Percentiles rank a stretch among this genome's conserved stretches.
These are phyloP conservation scores for Anguilla megastoma DNA, from an alignment of 2,797 vertebrate genomes.

Conservation along the genomic window DNA sequence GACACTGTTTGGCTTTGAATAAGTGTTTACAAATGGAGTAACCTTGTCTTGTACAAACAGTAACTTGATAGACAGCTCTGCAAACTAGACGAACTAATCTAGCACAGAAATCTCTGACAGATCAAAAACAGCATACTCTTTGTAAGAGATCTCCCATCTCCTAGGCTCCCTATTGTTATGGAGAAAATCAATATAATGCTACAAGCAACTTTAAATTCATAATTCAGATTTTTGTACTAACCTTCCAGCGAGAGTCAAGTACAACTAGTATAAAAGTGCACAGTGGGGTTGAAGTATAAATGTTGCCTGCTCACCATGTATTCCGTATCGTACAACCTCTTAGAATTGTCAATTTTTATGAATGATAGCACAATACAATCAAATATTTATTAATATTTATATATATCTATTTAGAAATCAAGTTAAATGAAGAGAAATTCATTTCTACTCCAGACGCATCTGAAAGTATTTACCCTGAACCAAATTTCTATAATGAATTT, in stretches of 20 bases:
- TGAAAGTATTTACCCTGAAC: background rate
- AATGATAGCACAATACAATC: background rate
- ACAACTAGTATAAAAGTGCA: background rate
- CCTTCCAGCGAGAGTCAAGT: background rate
- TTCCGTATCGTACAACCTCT: background rate
- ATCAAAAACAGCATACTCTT: background rate
- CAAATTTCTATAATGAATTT: background rate
- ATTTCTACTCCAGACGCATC: background rate
- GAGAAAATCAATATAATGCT: background rate
- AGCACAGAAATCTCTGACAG: background rate
- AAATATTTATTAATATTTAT: too few species aligned
- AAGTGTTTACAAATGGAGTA: background rate
- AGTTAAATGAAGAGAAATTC: background rate
- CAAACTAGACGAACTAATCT: background rate
- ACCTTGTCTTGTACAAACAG: background rate
- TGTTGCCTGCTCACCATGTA: background rate
- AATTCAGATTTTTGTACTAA: background rate
- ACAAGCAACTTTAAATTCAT: background rate
- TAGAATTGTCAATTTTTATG: background rate
- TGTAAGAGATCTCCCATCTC: background rate
- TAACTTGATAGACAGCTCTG: background rate
- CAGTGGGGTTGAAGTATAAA: background rate
- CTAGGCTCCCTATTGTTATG: background rate
- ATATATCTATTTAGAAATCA: background rate
- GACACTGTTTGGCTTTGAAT: background rate